Conservation (phyloP, 2,113 vertebrate genomes). For the Lichenostomus cassidix region DNA sequence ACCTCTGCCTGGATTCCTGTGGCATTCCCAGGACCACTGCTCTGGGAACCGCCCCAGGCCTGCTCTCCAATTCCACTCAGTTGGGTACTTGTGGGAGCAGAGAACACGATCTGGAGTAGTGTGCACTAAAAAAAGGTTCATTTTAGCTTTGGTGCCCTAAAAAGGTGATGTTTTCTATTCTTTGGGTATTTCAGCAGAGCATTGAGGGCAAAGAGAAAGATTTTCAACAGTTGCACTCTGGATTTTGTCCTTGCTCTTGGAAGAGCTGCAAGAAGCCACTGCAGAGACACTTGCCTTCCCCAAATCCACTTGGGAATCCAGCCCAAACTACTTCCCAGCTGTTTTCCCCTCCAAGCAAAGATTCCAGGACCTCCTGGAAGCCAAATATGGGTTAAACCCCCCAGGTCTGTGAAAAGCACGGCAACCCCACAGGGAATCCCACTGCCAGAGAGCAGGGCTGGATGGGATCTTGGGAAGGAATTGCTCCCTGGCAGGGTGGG, state of each 20-base stretch:
- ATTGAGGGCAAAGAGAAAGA: background rate
- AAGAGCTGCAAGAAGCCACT: background rate
- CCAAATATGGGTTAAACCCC: background rate
- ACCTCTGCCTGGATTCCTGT: background rate
- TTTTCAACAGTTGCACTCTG: background rate
- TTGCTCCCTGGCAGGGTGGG: too few relatives aligned
- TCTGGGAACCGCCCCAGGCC: background rate
- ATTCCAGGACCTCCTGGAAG: background rate
- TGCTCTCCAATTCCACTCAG: fast-evolving
- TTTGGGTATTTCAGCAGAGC: background rate
- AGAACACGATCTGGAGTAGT: fast-evolving
- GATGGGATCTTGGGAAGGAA: too few relatives aligned
- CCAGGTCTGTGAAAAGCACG: too few relatives aligned
- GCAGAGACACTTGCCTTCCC: background rate
- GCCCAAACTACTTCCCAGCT: background rate
- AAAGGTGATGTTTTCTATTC: background rate
- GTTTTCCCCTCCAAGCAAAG: background rate
- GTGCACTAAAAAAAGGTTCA: background rate
- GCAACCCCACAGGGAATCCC: too few relatives aligned
- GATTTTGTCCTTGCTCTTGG: background rate
- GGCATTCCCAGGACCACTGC: background rate
- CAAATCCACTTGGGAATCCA: background rate
- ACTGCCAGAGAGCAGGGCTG: too few relatives aligned
- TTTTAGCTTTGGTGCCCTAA: background rate
- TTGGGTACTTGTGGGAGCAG: background rate